Base-by-base conservation (phyloP, 1,140 invertebrate genomes). In the Ceratina calcarata region DNA sequence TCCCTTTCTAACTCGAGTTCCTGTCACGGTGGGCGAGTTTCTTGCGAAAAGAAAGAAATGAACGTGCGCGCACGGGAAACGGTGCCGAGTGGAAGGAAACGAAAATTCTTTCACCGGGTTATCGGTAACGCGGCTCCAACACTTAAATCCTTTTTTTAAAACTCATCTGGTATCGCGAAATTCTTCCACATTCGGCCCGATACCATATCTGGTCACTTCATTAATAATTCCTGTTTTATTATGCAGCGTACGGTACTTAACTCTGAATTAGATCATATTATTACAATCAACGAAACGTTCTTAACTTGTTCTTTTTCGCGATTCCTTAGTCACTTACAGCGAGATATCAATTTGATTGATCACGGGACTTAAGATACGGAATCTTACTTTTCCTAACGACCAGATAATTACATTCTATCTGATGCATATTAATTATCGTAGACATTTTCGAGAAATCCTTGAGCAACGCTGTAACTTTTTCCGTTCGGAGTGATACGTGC, bases 1-100 rank as follows among this genome's bases (percentile, higher is more conserved):
- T 68, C 73, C 27, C 71, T 61, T 75, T 74, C 74, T 68, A 68
- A 85, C 82, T 84, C 62, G 13, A 60, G 65, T 82, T 85, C 53
- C 71, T 71, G 70, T 80, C 83, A 58, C 66, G 55, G 67, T 60
- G 37, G 58, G 45, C 72, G 53, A 77, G 18, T 69, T 74, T 53
- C 60, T 80, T 57, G 66, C 67, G 45, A 53, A 62, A 27, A 68
- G 20, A 37, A 45, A 61, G 45, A 68, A 67, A 45, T 45, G 37
- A 45, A 45, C 37, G 37, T 45, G 37, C 37, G 37, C 37, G 37
- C 37, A 45, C 37, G 58, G 16, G 49, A 69, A 51, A 32, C 16
- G 7, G 4, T 3, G 10, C 3, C 32, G 64, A 32, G n/a, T 16
- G 15, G 67, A 10, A 13, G 67, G 67, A 70, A 70, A 24, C 12